Base-by-base conservation (phyloP, 2,888 invertebrate genomes). In the Nesidiocoris tenuis region DNA sequence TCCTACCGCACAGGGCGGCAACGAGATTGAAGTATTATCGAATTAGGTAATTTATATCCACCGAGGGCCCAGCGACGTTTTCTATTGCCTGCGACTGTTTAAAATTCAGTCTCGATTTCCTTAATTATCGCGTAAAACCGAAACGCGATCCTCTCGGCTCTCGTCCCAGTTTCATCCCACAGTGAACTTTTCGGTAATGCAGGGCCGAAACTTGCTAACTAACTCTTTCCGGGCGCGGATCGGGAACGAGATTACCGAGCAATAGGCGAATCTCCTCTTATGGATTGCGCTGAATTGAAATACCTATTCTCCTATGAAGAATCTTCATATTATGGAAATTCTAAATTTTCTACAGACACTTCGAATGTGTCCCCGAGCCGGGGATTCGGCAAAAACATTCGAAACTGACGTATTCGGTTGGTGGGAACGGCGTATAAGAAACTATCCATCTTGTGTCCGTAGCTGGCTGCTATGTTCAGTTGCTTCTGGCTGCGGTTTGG, bases 11-110 rank as follows among this genome's bases (percentile, higher is more conserved):
- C 56, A 16, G 2, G 22, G 16, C 67, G 19, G 22, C 39, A 22
- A 54, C 55, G 67, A 56, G 67, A 67, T 67, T 67, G 67, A 56
- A 67, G 67, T 67, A 67, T 67, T 67, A 67, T 67, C 56, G 67
- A 67, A 67, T 67, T 67, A 67, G 54, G 55, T 56, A 67, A 67
- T 67, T 67, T 55, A 67, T 67, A 67, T 39, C 39, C 39, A 39
- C 39, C 39, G 39, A 3, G 39, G 39, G 39, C 5, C 39, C 39
- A 39, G 12, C 39, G 12, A 39, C 12, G 39, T 39, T 7, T 39
- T 12, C 39, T 39, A 39, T 39, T 39, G 5, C 12, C 39, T 7
- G 39, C 39, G 39, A 39, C 39, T 39, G 39, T 39, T 39, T 39
- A 39, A 39, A 39, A 39, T 39, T 39, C 39, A 3, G 3, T 12